These are phyloP conservation scores for Polypterus bichir DNA, from an alignment of 2,113 vertebrate species.

Conservation along the genomic window DNA sequence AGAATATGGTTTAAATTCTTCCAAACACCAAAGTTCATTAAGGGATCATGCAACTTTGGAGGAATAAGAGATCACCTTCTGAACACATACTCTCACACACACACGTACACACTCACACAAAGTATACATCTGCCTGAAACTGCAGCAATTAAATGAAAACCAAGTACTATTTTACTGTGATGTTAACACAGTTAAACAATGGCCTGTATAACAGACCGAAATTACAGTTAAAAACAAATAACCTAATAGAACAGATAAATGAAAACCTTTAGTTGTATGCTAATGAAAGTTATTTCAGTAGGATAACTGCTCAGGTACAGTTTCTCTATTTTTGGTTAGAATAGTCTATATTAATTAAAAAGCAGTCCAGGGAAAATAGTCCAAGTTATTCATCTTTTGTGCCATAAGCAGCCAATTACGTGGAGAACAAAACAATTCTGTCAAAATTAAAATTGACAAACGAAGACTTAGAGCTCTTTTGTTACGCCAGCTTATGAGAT, in stretches of 20 bases:
- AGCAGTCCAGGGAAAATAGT: slow-evolving; percentile 64
- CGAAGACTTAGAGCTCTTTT: slow-evolving; percentile 9
- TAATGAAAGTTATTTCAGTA: slow-evolving; percentile 37
- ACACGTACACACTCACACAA: slow-evolving; percentile 18
- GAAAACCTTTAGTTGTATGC: slow-evolving; percentile 55
- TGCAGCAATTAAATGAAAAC: slow-evolving; percentile 77
- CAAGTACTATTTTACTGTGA: slow-evolving; percentile 60
- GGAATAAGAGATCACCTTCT: slow-evolving; percentile 38
- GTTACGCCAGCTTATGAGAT: background rate
- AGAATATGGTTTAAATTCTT: slow-evolving; percentile 48
- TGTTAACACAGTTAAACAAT: slow-evolving; percentile 76
- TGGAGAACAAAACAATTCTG: slow-evolving; percentile 11
- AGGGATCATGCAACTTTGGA: slow-evolving; percentile 39
- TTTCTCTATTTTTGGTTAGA: slow-evolving; percentile 84
- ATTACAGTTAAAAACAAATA: slow-evolving; percentile 43
- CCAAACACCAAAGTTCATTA: slow-evolving; percentile 52
- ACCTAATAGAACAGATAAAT: slow-evolving; percentile 37
- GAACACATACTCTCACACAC: slow-evolving; percentile 25
- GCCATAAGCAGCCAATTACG: slow-evolving; percentile 16
- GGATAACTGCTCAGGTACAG: slow-evolving; percentile 48
- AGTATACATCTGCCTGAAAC: slow-evolving; percentile 55
- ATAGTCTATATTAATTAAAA: slow-evolving; percentile 65
- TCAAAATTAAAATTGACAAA: slow-evolving; percentile 1
- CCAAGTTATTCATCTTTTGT: slow-evolving; percentile 35
- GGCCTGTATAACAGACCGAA: slow-evolving; percentile 72